phyloP scores from a whole-genome alignment of 2,888 invertebrate genomes.

The Athripsodes cinereus region DNA sequence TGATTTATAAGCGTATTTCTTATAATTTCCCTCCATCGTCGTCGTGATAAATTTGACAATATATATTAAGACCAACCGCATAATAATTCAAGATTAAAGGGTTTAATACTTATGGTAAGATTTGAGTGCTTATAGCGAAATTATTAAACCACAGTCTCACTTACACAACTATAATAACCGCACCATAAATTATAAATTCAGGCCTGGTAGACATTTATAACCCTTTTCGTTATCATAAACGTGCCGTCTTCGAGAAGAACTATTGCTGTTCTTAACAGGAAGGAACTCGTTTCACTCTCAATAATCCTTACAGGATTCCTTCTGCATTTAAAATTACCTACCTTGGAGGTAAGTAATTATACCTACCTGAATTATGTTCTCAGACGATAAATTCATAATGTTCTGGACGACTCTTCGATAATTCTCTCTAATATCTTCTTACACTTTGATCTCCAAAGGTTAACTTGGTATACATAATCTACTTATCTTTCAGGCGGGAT shows the following conservation, averaged over 20 bases:
- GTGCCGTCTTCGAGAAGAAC: slow-evolving; percentile 17
- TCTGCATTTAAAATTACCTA: neutral
- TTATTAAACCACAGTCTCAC: slow-evolving; percentile 23
- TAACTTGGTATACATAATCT: too few relatives aligned
- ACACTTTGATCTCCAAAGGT: too few relatives aligned
- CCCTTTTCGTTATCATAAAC: slow-evolving; percentile 27
- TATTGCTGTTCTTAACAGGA: neutral
- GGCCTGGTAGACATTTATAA: slow-evolving; percentile 25
- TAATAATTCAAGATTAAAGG: slow-evolving; percentile 19
- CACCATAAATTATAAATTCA: slow-evolving; percentile 27
- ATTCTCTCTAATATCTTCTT: too few relatives aligned
- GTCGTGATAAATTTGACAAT: slow-evolving; percentile 12
- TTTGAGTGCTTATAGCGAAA: slow-evolving; percentile 26
- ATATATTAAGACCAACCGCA: slow-evolving; percentile 16
- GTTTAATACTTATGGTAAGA: slow-evolving; percentile 22
- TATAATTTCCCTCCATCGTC: slow-evolving; percentile 5
- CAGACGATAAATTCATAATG: too few relatives aligned
- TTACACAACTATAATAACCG: slow-evolving; percentile 22
- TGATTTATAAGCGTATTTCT: slow-evolving; percentile 5
- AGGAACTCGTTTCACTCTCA: neutral
- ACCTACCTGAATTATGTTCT: too few relatives aligned
- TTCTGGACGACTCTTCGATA: too few relatives aligned
- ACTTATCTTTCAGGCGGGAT: too few relatives aligned
- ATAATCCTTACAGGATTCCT: neutral
- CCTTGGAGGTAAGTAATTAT: too few relatives aligned